phyloP scores from a whole-genome alignment of 2,888 invertebrate species.

The Neoaliturus tenellus region DNA sequence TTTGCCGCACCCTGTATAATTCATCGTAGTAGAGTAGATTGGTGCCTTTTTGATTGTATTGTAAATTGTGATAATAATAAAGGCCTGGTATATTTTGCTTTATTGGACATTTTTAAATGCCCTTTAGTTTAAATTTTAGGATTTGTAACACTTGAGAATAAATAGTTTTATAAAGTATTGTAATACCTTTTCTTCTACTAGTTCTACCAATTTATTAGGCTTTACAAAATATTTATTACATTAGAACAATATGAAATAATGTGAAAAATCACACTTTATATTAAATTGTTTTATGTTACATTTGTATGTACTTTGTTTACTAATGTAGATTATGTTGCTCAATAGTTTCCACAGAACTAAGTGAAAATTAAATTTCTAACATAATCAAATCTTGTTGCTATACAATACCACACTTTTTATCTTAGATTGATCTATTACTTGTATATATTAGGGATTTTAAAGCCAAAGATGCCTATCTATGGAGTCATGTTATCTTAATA shows the following conservation, averaged over 20 bases:
- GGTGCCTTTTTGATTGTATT: background rate
- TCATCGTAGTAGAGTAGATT: too few species aligned
- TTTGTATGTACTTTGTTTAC: background rate
- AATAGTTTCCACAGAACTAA: background rate
- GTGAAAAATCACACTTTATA: background rate
- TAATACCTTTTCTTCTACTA: background rate
- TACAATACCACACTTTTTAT: background rate
- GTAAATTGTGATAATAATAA: background rate
- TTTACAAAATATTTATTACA: background rate
- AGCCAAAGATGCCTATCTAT: conserved; percentile 24
- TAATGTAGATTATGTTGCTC: background rate
- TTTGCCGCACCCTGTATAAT: too few species aligned
- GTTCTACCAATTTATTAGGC: too few species aligned
- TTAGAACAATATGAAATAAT: background rate
- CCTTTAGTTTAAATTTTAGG: background rate
- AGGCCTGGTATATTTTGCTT: background rate
- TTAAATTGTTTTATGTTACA: too few species aligned
- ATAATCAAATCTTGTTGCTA: background rate
- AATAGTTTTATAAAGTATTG: background rate
- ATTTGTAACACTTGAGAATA: background rate
- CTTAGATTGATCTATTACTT: background rate
- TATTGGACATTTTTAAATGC: background rate
- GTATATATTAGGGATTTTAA: background rate
- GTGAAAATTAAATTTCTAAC: background rate
- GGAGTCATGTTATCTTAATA: background rate